Conservation (phyloP, 2,888 invertebrate genomes). For the Spilosoma lubricipeda region DNA sequence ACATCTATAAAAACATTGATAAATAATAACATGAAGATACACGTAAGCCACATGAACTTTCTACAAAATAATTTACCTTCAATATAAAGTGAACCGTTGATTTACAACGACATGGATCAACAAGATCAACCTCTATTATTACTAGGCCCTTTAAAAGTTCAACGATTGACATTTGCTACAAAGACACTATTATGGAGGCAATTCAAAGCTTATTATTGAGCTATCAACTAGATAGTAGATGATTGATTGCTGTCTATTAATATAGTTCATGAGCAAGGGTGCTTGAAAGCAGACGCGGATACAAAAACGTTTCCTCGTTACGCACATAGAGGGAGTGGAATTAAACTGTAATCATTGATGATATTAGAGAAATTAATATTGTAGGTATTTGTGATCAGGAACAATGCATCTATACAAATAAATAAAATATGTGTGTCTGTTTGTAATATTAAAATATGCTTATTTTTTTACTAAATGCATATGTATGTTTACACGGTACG, state of each 20-base stretch:
- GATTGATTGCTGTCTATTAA: conserved; percentile 56
- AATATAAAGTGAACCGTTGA: conserved; percentile 69
- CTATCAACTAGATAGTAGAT: conserved; percentile 54
- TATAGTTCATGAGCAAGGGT: conserved; percentile 48
- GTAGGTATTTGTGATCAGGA: no score
- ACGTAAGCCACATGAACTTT: conserved; percentile 64
- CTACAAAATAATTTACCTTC: conserved; percentile 69
- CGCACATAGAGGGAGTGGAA: conserved; percentile 4
- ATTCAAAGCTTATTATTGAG: conserved; percentile 66
- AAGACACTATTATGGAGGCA: conserved; percentile 70
- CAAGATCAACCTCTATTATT: conserved; percentile 68
- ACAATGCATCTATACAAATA: no score
- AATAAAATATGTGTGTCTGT: no score
- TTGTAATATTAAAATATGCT: no score
- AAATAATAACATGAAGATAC: not conserved
- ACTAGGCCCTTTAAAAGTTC: conserved; percentile 77
- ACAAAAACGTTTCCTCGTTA: conserved; percentile 46
- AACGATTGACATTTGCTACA: conserved; percentile 78
- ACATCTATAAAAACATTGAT: no score
- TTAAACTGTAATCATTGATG: not conserved
- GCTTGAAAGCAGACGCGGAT: conserved; percentile 33
- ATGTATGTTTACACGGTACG: no score
- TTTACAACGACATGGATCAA: conserved; percentile 77
- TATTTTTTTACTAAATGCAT: no score
- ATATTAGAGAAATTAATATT: not conserved